Conservation (phyloP, 2,113 vertebrate species). For the Sylvia atricapilla region DNA sequence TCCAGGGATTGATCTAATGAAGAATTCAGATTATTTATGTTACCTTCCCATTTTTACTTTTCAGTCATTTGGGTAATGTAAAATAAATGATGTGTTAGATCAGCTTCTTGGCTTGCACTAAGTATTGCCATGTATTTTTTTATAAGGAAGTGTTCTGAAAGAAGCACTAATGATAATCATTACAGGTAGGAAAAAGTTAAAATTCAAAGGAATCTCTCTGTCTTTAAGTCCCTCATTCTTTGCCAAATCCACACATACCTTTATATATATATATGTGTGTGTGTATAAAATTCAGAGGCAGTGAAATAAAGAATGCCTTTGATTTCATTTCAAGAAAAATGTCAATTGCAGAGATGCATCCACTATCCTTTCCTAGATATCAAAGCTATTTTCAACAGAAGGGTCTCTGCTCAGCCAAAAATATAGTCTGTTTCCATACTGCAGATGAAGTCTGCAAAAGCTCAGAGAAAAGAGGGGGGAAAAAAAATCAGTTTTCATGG, state of each 20-base stretch:
- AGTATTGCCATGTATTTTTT: background rate
- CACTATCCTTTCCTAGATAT: conserved; percentile 51
- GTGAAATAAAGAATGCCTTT: conserved; percentile 22
- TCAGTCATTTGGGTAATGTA: background rate
- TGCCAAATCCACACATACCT: background rate
- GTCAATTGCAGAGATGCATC: background rate
- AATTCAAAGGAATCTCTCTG: background rate
- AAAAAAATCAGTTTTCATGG: conserved; percentile 42
- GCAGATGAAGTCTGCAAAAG: conserved; percentile 44
- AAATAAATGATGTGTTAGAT: background rate
- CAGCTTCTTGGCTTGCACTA: background rate
- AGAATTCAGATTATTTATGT: background rate
- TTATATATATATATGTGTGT: background rate
- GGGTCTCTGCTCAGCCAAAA: conserved; percentile 50
- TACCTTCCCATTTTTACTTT: background rate
- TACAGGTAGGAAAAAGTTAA: background rate
- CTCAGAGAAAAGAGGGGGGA: background rate
- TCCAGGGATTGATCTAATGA: background rate
- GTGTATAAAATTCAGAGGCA: background rate
- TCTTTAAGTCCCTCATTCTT: background rate
- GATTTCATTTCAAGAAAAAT: conserved; percentile 47
- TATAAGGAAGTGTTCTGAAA: background rate
- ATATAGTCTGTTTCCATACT: conserved; percentile 53
- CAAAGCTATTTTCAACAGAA: conserved; percentile 63
- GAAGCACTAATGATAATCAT: background rate